Evolutionary conservation across 2,888 invertebrate species (phyloP).

Genomic region (Cylloceria caligata): DNA sequence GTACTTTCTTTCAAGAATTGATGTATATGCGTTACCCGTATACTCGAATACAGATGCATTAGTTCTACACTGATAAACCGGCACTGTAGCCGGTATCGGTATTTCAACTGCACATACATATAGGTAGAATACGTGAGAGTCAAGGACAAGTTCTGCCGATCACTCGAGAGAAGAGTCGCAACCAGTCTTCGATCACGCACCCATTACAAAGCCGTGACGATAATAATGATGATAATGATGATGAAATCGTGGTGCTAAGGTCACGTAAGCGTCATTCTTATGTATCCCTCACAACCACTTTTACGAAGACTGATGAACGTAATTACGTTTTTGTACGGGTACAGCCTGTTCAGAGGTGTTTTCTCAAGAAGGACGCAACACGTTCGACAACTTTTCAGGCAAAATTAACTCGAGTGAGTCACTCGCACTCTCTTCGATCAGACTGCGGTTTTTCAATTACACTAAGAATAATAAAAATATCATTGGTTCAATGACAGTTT

Average conservation of each 20-base stretch:
- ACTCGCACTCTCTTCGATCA: conserved; percentile 16
- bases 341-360: conserved; percentile 27
- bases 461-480: too few species aligned
- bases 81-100: conserved; percentile 4
- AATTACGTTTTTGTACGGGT: conserved; percentile 56
- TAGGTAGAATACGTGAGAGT: conserved; percentile 24
- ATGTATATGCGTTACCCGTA: background rate
- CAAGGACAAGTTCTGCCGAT: conserved; percentile 58
- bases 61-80: background rate
- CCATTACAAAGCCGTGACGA: conserved; percentile 62
- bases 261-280: conserved; percentile 53
- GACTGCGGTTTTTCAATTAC: conserved; percentile 20
- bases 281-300: background rate
- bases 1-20: conserved; percentile 11
- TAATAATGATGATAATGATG: conserved; percentile 37
- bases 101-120: background rate
- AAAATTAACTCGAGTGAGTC: conserved; percentile 35
- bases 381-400: conserved; percentile 21
- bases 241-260: conserved; percentile 59
- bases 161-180: conserved; percentile 28
- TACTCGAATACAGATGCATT: background rate
- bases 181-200: conserved; percentile 62
- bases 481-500: too few species aligned
- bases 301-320: conserved; percentile 45
- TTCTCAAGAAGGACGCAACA: conserved; percentile 43